Percentiles rank a stretch among this genome's conserved stretches.
These are phyloP conservation scores for Cryptops parisi DNA, from an alignment of 2,888 invertebrate species.

Conservation along the genomic window DNA sequence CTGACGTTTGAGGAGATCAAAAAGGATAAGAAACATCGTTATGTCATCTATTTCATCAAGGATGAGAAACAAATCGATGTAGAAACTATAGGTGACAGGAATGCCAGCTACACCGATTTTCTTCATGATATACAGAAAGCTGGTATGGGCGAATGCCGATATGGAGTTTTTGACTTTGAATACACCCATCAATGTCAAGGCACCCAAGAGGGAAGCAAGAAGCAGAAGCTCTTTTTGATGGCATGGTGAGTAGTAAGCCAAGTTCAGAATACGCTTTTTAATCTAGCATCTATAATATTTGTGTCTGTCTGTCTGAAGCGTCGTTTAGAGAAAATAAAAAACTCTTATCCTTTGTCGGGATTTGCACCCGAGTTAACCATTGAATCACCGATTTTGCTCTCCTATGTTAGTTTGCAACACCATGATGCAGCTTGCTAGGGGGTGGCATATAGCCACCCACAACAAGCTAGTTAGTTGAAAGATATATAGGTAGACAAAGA, in stretches of 20 bases:
- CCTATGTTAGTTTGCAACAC: too few species aligned
- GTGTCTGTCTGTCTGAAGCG: neutral
- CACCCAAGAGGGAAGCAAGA: conserved; percentile 75
- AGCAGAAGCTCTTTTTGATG: conserved; percentile 95
- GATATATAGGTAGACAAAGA: too few species aligned
- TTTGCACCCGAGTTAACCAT: too few species aligned
- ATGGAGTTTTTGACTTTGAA: conserved; percentile 95
- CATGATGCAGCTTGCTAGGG: too few species aligned
- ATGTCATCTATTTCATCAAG: conserved; percentile 89
- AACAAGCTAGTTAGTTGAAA: too few species aligned
- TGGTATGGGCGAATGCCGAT: conserved; percentile 94
- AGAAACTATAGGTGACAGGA: conserved; percentile 71
- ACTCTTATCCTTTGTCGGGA: too few species aligned
- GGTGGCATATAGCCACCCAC: too few species aligned
- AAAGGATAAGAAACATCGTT: conserved; percentile 93
- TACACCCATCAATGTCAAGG: conserved; percentile 96
- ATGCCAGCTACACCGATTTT: conserved; percentile 87
- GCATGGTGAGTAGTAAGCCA: conserved; percentile 49
- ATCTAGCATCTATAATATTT: too few species aligned
- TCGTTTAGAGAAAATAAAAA: neutral
- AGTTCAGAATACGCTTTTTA: too few species aligned
- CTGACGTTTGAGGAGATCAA: conserved; percentile 93
- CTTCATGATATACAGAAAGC: conserved; percentile 80
- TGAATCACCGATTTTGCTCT: too few species aligned
- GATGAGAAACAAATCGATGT: conserved; percentile 94